Evolutionary conservation across 2,888 invertebrate species (phyloP).

Genomic region (Cloeon dipterum): DNA sequence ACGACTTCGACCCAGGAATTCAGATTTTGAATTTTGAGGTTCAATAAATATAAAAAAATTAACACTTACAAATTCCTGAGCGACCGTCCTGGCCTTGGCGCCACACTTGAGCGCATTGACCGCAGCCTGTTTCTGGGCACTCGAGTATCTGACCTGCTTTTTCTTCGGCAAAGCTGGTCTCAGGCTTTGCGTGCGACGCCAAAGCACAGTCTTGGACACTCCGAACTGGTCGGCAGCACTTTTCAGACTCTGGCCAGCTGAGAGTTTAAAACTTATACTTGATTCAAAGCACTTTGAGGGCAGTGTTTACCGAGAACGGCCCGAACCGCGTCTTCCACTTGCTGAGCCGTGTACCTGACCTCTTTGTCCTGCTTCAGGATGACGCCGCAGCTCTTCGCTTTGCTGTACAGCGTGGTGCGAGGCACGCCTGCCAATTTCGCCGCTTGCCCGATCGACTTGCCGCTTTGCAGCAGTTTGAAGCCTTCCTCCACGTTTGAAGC

Average conservation of each 20-base stretch:
- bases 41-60: neutral
- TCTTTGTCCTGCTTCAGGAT: slow-evolving; percentile 17
- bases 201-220: slow-evolving; percentile 22
- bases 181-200: slow-evolving; percentile 16
- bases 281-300: neutral
- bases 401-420: slow-evolving; percentile 20
- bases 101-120: slow-evolving; percentile 19
- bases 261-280: slow-evolving; percentile 1
- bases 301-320: slow-evolving; percentile 16
- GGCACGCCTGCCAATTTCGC: slow-evolving; percentile 18
- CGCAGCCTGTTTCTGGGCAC: slow-evolving; percentile 18
- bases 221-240: slow-evolving; percentile 19
- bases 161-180: neutral
- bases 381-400: slow-evolving; percentile 16
- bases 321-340: slow-evolving; percentile 18
- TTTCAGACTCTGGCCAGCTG: slow-evolving; percentile 20
- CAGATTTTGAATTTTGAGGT: too few species aligned
- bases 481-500: slow-evolving; percentile 18
- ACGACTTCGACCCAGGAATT: too few species aligned
- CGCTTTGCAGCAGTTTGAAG: slow-evolving; percentile 17
- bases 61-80: slow-evolving; percentile 18
- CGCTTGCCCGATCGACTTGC: slow-evolving; percentile 18
- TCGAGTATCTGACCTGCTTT: slow-evolving; percentile 11
- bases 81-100: slow-evolving; percentile 20
- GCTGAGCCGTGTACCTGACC: slow-evolving; percentile 19